A percentile compares a stretch with the other conserved stretches of the same genome.
These are phyloP conservation scores for Musca vetustissima DNA, from an alignment of 1,140 invertebrate genomes.

Conservation along the genomic window DNA sequence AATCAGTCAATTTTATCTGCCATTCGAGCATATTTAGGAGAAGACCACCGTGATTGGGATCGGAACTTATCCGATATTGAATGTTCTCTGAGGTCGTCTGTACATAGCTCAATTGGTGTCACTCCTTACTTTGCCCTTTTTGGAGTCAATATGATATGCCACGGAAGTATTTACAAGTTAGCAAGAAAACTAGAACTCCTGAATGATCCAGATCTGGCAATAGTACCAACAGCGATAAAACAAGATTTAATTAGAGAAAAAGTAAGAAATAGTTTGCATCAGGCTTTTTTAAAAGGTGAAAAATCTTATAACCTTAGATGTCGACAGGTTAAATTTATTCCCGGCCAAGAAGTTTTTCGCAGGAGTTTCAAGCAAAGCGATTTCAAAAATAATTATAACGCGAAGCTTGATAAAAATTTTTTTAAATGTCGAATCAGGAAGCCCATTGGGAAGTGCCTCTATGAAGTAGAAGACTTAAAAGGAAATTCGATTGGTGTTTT, in stretches of 20 bases:
- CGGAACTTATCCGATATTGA: not conserved
- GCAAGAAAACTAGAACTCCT: not conserved
- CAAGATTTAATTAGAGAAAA: not conserved
- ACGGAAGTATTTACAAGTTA: not conserved
- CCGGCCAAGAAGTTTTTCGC: not conserved
- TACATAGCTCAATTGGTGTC: not conserved
- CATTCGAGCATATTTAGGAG: not conserved
- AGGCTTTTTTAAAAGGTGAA: not conserved
- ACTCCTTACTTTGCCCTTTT: too few species aligned
- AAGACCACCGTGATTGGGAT: conserved; percentile 2
- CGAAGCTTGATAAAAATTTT: not conserved
- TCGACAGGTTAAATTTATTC: not conserved
- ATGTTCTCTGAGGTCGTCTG: not conserved
- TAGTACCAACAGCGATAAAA: not conserved
- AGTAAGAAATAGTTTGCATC: not conserved
- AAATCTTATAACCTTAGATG: not conserved
- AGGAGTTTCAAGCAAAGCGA: not conserved
- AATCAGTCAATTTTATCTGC: not conserved
- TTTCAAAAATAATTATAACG: not conserved
- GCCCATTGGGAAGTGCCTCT: too few species aligned
- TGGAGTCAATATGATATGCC: too few species aligned
- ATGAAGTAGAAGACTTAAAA: too few species aligned
- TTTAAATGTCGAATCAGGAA: too few species aligned
- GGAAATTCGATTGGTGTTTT: too few species aligned
- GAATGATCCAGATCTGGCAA: too few species aligned